A percentile compares a stretch with the other conserved stretches of the same genome.
phyloP scores from a whole-genome alignment of 2,113 vertebrate genomes.

The Tylochromis polylepis region DNA sequence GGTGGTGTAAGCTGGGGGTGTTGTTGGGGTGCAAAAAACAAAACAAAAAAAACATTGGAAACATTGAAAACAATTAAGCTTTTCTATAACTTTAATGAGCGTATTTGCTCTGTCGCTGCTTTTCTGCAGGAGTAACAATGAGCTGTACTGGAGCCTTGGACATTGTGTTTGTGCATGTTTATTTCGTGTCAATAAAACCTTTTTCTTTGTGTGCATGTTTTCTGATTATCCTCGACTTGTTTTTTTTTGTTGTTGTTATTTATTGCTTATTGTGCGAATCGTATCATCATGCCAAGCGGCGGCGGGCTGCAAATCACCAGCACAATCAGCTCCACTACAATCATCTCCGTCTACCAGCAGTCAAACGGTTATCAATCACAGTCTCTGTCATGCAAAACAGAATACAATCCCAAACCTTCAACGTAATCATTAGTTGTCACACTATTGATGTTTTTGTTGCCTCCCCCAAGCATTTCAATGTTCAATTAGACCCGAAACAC shows the following conservation, averaged over 20 bases:
- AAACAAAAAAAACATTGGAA: not conserved
- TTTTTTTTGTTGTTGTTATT: not conserved
- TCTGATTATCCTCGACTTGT: not conserved
- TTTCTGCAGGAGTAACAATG: not conserved
- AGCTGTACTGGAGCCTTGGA: not conserved
- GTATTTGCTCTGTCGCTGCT: constrained; percentile 4
- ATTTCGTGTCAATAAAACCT: not conserved
- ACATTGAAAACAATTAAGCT: constrained; percentile 19
- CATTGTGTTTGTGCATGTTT: not conserved
- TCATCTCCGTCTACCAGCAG: constrained; percentile 30
- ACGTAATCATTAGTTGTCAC: constrained; percentile 26
- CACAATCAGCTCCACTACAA: constrained; percentile 39
- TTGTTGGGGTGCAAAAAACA: not conserved
- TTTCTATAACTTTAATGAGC: constrained; percentile 29
- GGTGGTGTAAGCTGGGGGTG: not conserved
- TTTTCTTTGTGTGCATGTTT: not conserved
- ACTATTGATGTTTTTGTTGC: not conserved
- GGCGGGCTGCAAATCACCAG: constrained; percentile 46
- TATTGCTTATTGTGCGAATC: not conserved
- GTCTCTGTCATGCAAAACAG: constrained; percentile 48
- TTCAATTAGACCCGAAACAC: constrained; percentile 14
- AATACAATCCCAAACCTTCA: constrained; percentile 27
- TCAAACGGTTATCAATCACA: constrained; percentile 36
- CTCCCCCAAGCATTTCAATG: not conserved
- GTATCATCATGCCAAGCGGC: constrained; percentile 48